Base-by-base conservation (phyloP, 2,888 invertebrate genomes). In the Coenonympha arcania region DNA sequence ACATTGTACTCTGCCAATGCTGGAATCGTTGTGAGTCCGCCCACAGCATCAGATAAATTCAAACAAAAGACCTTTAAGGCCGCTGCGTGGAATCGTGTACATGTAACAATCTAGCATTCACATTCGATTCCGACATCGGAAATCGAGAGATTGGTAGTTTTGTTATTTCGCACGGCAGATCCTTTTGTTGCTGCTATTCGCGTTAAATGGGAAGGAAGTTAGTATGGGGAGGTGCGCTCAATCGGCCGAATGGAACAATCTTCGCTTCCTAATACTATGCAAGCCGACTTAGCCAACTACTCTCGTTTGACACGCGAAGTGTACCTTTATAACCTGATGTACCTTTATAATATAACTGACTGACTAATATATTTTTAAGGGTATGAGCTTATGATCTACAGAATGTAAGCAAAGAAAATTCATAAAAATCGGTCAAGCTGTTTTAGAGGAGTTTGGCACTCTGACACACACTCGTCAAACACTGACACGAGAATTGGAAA, bases 181-280 rank as follows among this genome's bases (percentile, higher is more conserved):
- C 72, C 78, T 81, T 78, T 85, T 86, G 84, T 85, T 82, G 85
- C 79, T 69, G 73, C 78, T 73, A 79, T 83, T 73, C 81, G 73
- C 75, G 84, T 84, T 82, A 84, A 87, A 87, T 86, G 87, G 84
- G 69, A 70, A 72, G 80, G 86, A 87, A 87, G 87, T 85, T 85
- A 87, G 74, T 79, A 71, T 70, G 64, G 79, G 78, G 80, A 79
- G 79, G 70, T 77, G 70, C 69, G 79, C 66, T 78, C 82, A 80
- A 84, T 83, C 84, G 82, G 79, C 78, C 83, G 82, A 71, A 77
- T 64, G 64, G 75, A 76, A 66, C 78, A 80, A 82, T 83, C 82
- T 84, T 79, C 81, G 81, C 84, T 82, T 83, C 78, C 80, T 82
- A 76, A 77, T 80, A 73, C 79, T 73, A 76, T 69, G 71, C 68